Conservation (phyloP, 2,113 vertebrate species). For the Xyliphius kryptos region DNA sequence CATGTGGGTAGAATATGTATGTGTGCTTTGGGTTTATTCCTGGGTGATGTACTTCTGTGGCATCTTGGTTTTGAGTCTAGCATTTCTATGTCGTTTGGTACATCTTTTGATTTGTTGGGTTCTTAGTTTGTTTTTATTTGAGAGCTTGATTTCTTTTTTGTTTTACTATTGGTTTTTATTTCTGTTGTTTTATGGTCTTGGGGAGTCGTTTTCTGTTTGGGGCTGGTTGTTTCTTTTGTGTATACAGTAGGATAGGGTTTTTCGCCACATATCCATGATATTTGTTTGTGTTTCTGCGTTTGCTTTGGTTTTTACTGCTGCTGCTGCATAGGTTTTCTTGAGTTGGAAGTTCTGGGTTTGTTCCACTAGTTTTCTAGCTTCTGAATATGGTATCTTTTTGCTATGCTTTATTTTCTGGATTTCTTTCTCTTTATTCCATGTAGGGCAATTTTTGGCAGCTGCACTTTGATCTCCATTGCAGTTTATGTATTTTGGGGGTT, state of each 20-base stretch:
- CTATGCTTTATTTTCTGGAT: not conserved
- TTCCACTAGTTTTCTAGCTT: no score
- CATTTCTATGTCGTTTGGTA: not conserved
- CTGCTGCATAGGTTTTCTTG: no score
- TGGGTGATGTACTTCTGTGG: not conserved
- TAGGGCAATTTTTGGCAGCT: no score
- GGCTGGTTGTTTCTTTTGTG: not conserved
- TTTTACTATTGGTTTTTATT: not conserved
- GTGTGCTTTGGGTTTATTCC: not conserved
- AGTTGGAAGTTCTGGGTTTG: no score
- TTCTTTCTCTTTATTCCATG: not conserved
- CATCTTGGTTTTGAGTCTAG: not conserved
- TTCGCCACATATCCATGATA: not conserved
- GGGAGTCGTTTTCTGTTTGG: not conserved
- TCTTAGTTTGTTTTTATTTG: not conserved
- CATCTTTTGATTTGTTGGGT: not conserved
- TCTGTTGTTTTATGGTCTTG: not conserved
- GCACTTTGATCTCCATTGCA: no score
- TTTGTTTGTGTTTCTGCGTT: no score
- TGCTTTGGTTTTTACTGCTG: no score
- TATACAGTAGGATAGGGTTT: not conserved
- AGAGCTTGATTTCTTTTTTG: not conserved
- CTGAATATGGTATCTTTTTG: no score
- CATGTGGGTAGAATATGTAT: not conserved
- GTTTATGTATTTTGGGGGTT: no score